Percentiles rank a stretch among this genome's conserved stretches.
These are phyloP conservation scores for Pionites leucogaster DNA, from an alignment of 2,113 vertebrate species.

Conservation along the genomic window DNA sequence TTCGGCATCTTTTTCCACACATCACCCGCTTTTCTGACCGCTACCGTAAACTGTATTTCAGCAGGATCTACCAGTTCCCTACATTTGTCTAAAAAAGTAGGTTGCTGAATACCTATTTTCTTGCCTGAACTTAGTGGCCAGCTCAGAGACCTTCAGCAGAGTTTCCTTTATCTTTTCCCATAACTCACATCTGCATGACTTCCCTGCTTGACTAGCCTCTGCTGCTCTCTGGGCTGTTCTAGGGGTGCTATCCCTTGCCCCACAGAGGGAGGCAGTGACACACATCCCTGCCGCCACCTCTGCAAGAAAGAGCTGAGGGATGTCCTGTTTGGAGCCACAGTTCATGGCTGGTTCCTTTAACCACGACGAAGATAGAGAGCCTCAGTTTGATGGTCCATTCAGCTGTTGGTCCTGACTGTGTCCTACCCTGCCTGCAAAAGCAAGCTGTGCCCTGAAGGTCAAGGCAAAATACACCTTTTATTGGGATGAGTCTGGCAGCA, in stretches of 20 bases:
- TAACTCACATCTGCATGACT: not conserved
- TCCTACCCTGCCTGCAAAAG: not conserved
- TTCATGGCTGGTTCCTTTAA: not conserved
- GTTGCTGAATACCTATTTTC: not conserved
- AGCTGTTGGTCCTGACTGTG: not conserved
- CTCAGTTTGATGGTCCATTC: fast-evolving
- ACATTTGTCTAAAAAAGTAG: not conserved
- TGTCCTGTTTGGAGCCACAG: not conserved
- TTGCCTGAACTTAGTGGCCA: not conserved
- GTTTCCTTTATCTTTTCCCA: not conserved
- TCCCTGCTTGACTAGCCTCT: not conserved
- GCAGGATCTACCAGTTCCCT: not conserved
- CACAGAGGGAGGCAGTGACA: not conserved
- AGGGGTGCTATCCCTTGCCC: not conserved
- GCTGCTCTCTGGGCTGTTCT: not conserved
- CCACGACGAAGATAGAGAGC: not conserved
- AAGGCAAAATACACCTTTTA: not conserved
- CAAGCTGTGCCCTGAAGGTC: fast-evolving
- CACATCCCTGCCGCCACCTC: not conserved
- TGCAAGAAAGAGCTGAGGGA: not conserved
- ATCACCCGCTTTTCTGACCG: not conserved
- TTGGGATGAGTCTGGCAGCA: not conserved
- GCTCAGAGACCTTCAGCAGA: not conserved
- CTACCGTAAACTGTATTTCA: not conserved
- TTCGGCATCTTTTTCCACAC: not conserved